Conservation (phyloP, 2,797 vertebrate genomes). For the Vespertilio murinus region DNA sequence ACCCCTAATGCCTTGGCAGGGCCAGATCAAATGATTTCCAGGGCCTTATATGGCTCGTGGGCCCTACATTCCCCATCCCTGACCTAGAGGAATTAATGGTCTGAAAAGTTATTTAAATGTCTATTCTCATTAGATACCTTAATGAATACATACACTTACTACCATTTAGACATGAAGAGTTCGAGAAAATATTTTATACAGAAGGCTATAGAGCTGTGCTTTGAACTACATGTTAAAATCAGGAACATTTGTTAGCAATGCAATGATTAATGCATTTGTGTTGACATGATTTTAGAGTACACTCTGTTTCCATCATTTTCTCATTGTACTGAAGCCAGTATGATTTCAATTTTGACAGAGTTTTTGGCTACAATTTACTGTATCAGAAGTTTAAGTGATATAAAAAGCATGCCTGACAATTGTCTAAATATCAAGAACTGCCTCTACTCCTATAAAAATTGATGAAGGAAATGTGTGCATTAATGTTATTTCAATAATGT, state of each 20-base stretch:
- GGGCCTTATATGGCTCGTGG: too few species aligned
- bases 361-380: conserved; percentile 74
- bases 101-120: conserved; percentile 45
- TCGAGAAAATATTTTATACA: conserved; percentile 44
- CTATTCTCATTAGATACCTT: conserved; percentile 67
- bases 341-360: conserved; percentile 75
- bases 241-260: conserved; percentile 72
- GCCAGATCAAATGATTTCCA: too few species aligned
- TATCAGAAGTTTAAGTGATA: conserved; percentile 80
- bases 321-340: conserved; percentile 75
- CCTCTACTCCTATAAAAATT: conserved; percentile 87
- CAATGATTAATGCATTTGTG: conserved; percentile 78
- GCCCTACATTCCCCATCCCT: too few species aligned
- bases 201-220: conserved; percentile 61
- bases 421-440: conserved; percentile 86
- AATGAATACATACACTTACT: conserved; percentile 67
- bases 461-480: conserved; percentile 88
- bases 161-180: conserved; percentile 46
- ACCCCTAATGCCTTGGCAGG: too few species aligned
- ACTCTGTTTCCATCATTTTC: conserved; percentile 76
- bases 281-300: conserved; percentile 66
- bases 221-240: conserved; percentile 69
- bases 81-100: neutral
- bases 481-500: conserved; percentile 87
- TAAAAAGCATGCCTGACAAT: conserved; percentile 72